Evolutionary conservation across 2,113 vertebrate genomes (phyloP), one percentile per base, ranked within the genome.

Genomic region (Leptobrachium leishanense): DNA sequence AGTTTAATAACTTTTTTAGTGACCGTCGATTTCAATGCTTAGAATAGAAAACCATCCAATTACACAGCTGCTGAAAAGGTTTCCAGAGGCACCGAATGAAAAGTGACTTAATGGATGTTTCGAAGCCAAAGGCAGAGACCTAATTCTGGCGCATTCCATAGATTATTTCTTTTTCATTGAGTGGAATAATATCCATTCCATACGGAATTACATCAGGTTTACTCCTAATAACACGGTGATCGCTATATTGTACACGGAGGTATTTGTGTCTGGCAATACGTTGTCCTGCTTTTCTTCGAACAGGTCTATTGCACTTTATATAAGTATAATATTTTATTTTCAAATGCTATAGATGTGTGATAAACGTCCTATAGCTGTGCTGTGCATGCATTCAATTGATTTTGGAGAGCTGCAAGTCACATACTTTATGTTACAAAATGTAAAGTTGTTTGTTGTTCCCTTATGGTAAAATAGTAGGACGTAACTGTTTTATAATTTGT

Each of bases 41-140:
- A 15, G 59, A 74, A 63, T 54, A 43, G 55, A 40, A 74, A 63
- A 15, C 42, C 40, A 12, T 63, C 42, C 42, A 13, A 74, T 46
- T 74, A 62, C 55, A 62, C 15, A 12, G 55, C 72, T 74, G 72
- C 42, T 74, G 55, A 74, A 74, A 74, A 44, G 6, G 57, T 31
- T 63, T 74, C 57, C 13, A 44, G 43, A 39, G 72, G 6, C 57
- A 63, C 41, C 2, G 7, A 31, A 43, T 42, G n/a, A 43, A 54
- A 31, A 71, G 46, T 71, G 68, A 71, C 44, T 39, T 71, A 71
- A 64, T 64, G 62, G 4, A 64, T 64, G 62, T 64, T 64, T 6
- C 39, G 5, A 31, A 64, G 62, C 62, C 62, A 64, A 64, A 10
- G 62, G 62, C 13, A 64, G 62, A 64, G 62, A 64, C 62, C 4